Base-by-base conservation (phyloP, 2,888 invertebrate genomes). In the Priocnemis perturbator region DNA sequence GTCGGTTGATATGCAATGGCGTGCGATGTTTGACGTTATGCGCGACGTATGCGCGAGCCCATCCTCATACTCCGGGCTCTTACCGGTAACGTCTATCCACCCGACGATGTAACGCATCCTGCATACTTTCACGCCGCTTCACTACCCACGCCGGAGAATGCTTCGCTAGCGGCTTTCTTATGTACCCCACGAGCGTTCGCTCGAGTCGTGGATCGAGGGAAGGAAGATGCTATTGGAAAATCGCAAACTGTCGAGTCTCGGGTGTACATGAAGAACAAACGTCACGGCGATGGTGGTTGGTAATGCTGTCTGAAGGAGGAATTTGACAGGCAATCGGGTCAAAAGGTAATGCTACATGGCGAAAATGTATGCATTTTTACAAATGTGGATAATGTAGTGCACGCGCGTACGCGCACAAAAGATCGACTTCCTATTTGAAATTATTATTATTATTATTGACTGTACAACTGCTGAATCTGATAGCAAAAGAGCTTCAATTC, bases 181-280 rank as follows among this genome's bases (percentile, higher is more conserved):
- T 26, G 5, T 26, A 26, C 3, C 26, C 26, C n/a, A n/a, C n/a
- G 14, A 52, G 19, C 7, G 23, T n/a, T n/a, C n/a, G 15, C 23
- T 23, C 55, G 21, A 2, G 26, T 26, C 23, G 55, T n/a, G 20
- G 19, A 17, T 11, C n/a, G 23, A 21, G 55, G 17, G 21, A n/a
- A n/a, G 26, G 9, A 55, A 55, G 26, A 26, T 26, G n/a, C n/a
- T n/a, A 55, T 55, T 1, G 55, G 55, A 21, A 55, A 55, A 55
- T n/a, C n/a, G 55, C 23, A 55, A 55, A 55, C 23, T 17, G 2
- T n/a, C 20, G 17, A 17, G 19, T 5, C 5, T 3, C 26, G n/a
- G n/a, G n/a, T n/a, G n/a, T n/a, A n/a, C n/a, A n/a, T n/a, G n/a
- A n/a, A n/a, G 37, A 37, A 37, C 37, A 37, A 37, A 37, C 37